phyloP scores from a whole-genome alignment of 2,113 vertebrate species.

The Sebastes fasciatus region DNA sequence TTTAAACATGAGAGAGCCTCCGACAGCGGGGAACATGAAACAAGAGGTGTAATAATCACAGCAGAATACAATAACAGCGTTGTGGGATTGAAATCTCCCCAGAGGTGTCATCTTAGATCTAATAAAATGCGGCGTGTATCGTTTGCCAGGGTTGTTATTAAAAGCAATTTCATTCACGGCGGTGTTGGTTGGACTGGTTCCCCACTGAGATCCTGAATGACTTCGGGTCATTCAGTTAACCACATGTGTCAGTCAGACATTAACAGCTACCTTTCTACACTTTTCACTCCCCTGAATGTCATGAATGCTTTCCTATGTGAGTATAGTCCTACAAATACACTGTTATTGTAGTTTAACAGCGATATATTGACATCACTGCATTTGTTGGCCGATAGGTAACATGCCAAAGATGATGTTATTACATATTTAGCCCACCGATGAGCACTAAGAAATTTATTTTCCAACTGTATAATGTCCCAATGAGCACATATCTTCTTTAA shows the following conservation, averaged over 20 bases:
- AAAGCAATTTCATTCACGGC: neutral
- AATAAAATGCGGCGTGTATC: constrained; percentile 35
- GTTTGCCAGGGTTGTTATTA: constrained; percentile 35
- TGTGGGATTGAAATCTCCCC: constrained; percentile 49
- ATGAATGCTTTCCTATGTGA: neutral
- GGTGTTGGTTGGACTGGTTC: neutral
- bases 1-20: constrained; percentile 33
- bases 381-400: neutral
- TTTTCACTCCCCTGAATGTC: constrained; percentile 2
- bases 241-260: constrained; percentile 19
- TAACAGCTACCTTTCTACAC: constrained; percentile 1
- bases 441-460: neutral
- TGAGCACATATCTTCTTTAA: neutral
- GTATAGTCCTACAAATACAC: neutral
- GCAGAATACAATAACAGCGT: constrained; percentile 17
- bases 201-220: constrained; percentile 18
- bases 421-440: neutral
- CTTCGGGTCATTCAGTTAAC: constrained; percentile 17
- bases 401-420: neutral
- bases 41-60: constrained; percentile 41
- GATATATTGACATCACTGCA: too few species aligned
- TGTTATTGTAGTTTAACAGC: neutral
- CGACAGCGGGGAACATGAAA: constrained; percentile 15
- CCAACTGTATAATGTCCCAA: neutral
- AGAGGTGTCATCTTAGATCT: constrained; percentile 32